phyloP scores from a whole-genome alignment of 2,797 vertebrate genomes.

The Crocodylus rhombifer region DNA sequence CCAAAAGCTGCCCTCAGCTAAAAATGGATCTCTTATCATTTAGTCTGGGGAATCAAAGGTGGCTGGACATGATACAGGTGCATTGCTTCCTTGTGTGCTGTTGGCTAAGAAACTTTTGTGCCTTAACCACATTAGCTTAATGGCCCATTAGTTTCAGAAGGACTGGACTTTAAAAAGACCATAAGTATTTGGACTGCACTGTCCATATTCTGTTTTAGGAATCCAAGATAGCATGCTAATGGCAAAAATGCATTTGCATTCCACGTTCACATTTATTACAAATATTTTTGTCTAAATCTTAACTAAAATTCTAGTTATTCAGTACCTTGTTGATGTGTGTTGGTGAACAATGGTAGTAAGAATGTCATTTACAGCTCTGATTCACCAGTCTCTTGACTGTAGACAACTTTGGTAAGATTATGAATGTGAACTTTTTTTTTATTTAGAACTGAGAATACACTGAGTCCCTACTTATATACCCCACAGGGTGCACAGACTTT shows the following conservation, averaged over 20 bases:
- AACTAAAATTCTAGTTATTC: neutral
- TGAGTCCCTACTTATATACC: neutral
- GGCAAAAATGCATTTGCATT: slow-evolving; percentile 51
- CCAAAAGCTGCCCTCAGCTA: too few species aligned
- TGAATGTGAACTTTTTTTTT: neutral
- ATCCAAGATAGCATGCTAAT: slow-evolving; percentile 32
- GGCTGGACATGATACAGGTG: too few species aligned
- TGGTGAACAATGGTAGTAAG: neutral
- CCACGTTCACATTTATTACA: neutral
- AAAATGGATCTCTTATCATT: too few species aligned
- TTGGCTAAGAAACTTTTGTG: too few species aligned
- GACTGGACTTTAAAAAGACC: neutral
- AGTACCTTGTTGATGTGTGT: neutral
- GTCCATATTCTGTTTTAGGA: slow-evolving; percentile 29
- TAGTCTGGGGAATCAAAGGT: too few species aligned
- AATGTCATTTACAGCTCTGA: neutral
- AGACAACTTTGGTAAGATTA: neutral
- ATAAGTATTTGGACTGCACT: neutral
- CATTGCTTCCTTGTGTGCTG: too few species aligned
- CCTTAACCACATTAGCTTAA: too few species aligned
- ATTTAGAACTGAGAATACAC: neutral
- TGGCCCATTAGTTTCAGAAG: too few species aligned
- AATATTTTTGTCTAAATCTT: slow-evolving; percentile 20
- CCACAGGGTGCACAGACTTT: neutral
- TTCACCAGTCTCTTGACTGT: neutral